Evolutionary conservation across 2,797 vertebrate genomes (phyloP), one percentile per base, ranked within the genome.

Genomic region (Varecia variegata): DNA sequence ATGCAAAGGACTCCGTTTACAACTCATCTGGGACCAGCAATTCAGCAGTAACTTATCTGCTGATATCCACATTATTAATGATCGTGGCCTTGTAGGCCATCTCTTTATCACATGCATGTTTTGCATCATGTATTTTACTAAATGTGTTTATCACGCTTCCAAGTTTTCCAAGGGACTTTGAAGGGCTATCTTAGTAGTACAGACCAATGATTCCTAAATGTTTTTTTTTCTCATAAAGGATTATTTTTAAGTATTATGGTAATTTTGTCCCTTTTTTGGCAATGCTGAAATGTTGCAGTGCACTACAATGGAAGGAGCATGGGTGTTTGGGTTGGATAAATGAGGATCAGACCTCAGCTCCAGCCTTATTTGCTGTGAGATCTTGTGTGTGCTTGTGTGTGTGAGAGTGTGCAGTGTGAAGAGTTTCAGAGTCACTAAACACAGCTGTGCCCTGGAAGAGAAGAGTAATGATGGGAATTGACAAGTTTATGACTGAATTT

Each of bases 1-100:
- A 98, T 89, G 76, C 97, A 58, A 98, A 92, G 43, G 98, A 98
- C 84, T 67, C 88, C 62, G 9, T 13, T 35, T 18, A 56, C 27
- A 76, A 5, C 52, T 80, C 95, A 7, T 56, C 32, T 3, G 3
- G 30, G 5, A 76, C 38, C 67, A 76, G 30, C n/a, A 88, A 58
- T 65, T 71, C 81, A 50, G 52, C 84, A 81, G 50, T 62, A 56
- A 70, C 1, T 56, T 85, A 85, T 45, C 32, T 94, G 67, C 17
- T 85, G 21, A 65, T 81, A 43, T 43, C 12, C 27, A 71, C 30
- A 58, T 62, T 76, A 27, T 43, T 95, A 65, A 86, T 86, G 67
- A 77, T 56, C 12, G 14, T 30, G 50, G 32, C 25, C 74, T 89
- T 92, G 14, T 30, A 74, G 23, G 12, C 17, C 6, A 62, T 65